Evolutionary conservation across 2,888 invertebrate genomes (phyloP).

Genomic region (Ophion obscuratus): DNA sequence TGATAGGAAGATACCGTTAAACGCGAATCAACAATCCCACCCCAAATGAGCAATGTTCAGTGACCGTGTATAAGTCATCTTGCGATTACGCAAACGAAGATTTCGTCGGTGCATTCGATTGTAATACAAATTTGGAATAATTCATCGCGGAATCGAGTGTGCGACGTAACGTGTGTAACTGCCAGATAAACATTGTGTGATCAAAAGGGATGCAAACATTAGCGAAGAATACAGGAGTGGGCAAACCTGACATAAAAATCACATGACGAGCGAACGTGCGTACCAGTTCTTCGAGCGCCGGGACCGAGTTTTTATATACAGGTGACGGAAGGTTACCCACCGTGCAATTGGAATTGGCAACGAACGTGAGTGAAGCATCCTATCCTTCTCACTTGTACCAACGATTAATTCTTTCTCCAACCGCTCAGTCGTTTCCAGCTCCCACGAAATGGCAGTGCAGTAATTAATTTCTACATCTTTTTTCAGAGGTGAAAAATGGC

Average conservation of each 20-base stretch:
- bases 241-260: constrained; percentile 43
- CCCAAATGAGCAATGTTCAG: constrained; percentile 19
- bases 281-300: constrained; percentile 21
- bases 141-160: constrained; percentile 3
- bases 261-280: constrained; percentile 14
- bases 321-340: not conserved
- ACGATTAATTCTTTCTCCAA: not conserved
- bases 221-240: constrained; percentile 4
- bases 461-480: not conserved
- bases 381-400: not conserved
- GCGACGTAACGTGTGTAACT: not conserved
- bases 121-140: constrained; percentile 42
- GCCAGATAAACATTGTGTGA: constrained; percentile 42
- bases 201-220: constrained; percentile 32
- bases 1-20: not conserved
- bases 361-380: constrained; percentile 26
- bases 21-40: constrained; percentile 5
- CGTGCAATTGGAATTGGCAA: constrained; percentile 1
- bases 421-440: not conserved
- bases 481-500: not conserved
- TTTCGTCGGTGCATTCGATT: not conserved
- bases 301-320: constrained; percentile 16
- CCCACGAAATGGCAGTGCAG: not conserved
- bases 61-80: constrained; percentile 29
- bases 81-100: constrained; percentile 17